Conservation (phyloP, 2,888 invertebrate species). For the Hirtodrosophila confusa region DNA sequence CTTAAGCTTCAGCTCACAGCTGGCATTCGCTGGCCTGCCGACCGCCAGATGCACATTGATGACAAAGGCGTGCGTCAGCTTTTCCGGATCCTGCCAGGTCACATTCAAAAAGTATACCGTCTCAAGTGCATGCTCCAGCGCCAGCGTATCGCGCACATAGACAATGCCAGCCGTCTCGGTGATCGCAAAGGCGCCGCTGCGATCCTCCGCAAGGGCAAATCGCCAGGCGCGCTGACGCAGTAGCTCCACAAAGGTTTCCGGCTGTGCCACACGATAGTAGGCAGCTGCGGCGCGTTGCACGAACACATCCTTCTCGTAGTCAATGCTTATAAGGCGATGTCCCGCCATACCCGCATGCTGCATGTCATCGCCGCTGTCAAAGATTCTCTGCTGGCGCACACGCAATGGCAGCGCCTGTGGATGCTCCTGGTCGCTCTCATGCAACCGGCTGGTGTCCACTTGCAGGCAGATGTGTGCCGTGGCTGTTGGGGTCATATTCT, state of each 20-base stretch:
- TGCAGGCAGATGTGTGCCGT: conserved; percentile 84
- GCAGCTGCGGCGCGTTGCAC: conserved; percentile 84
- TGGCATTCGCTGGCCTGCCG: conserved; percentile 76
- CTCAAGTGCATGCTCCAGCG: conserved; percentile 84
- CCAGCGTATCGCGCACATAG: conserved; percentile 85
- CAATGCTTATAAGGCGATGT: conserved; percentile 54
- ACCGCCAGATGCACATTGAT: conserved; percentile 81
- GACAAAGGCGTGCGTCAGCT: conserved; percentile 72
- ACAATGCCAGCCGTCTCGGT: conserved; percentile 86
- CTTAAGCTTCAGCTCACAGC: conserved; percentile 79
- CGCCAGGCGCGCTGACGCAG: conserved; percentile 66
- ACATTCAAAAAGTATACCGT: conserved; percentile 83
- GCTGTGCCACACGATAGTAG: conserved; percentile 85
- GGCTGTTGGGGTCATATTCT: conserved; percentile 60
- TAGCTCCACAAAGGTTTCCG: conserved; percentile 78
- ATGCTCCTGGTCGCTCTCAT: conserved; percentile 78
- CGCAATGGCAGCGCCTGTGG: conserved; percentile 81
- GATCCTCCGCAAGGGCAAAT: conserved; percentile 80
- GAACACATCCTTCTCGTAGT: conserved; percentile 81
- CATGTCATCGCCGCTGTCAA: conserved; percentile 65
- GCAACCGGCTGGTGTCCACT: conserved; percentile 78
- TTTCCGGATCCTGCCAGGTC: conserved; percentile 77
- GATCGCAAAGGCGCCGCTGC: conserved; percentile 85
- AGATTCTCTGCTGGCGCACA: conserved; percentile 63
- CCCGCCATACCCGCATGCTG: conserved; percentile 48